Conservation (phyloP, 2,113 vertebrate genomes). For the Carassius gibelio region DNA sequence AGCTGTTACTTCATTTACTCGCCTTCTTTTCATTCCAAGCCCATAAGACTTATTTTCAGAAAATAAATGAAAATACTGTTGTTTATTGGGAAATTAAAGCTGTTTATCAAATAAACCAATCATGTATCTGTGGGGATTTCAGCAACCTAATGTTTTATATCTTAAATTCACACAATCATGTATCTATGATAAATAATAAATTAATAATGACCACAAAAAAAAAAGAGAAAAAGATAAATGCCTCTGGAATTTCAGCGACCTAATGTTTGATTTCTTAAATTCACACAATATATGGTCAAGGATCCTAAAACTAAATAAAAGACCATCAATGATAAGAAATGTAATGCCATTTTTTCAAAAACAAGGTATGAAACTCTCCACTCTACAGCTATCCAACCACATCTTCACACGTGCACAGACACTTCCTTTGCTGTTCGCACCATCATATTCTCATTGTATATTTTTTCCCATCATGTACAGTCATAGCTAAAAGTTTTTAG, state of each 20-base stretch:
- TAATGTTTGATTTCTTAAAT: not conserved
- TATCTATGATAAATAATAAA: too few relatives aligned
- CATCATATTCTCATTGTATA: not conserved
- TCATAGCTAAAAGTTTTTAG: too few relatives aligned
- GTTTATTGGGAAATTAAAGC: too few relatives aligned
- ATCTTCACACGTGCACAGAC: not conserved
- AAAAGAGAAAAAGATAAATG: not conserved
- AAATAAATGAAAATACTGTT: too few relatives aligned
- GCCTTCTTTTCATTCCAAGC: too few relatives aligned
- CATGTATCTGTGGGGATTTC: too few relatives aligned
- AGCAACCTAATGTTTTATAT: too few relatives aligned
- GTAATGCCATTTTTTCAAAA: not conserved
- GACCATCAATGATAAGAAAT: not conserved
- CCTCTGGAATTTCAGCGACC: not conserved
- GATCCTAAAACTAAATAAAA: not conserved
- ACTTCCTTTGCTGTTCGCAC: not conserved
- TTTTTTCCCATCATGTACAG: too few relatives aligned
- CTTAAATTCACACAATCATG: too few relatives aligned
- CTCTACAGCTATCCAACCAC: not conserved
- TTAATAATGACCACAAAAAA: not conserved
- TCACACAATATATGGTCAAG: not conserved
- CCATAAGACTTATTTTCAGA: too few relatives aligned
- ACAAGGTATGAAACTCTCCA: not conserved
- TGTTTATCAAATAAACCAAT: too few relatives aligned
- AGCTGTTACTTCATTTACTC: not conserved